Percentiles rank a stretch among this genome's conserved stretches.
phyloP scores from a whole-genome alignment of 2,113 vertebrate species.

The Shinisaurus crocodilurus region DNA sequence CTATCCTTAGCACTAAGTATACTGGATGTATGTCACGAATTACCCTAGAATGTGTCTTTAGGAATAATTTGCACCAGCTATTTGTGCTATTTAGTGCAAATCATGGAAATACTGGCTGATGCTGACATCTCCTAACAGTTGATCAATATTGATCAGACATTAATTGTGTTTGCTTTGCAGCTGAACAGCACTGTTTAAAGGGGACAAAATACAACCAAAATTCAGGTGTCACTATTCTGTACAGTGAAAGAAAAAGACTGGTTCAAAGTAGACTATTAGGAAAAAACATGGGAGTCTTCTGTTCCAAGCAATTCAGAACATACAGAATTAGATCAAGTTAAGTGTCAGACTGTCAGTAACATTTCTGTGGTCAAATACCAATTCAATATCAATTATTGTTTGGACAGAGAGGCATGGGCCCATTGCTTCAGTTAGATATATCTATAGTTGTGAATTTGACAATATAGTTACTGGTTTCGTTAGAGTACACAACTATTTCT shows the following conservation, averaged over 20 bases:
- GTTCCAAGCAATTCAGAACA: neutral
- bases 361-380: neutral
- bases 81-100: neutral
- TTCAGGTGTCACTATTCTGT: neutral
- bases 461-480: neutral
- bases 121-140: neutral
- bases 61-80: neutral
- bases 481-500: neutral
- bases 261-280: neutral
- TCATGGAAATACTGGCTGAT: neutral
- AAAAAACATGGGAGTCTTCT: neutral
- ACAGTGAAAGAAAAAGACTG: neutral
- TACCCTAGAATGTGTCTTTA: neutral
- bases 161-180: neutral
- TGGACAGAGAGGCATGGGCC: neutral
- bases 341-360: neutral
- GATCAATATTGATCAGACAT: neutral
- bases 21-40: neutral
- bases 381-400: neutral
- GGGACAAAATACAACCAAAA: neutral
- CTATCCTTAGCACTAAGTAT: neutral
- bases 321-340: neutral
- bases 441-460: neutral
- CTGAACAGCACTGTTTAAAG: neutral
- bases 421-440: neutral